Conservation (phyloP, 2,888 invertebrate species). For the Itoplectis maculator region DNA sequence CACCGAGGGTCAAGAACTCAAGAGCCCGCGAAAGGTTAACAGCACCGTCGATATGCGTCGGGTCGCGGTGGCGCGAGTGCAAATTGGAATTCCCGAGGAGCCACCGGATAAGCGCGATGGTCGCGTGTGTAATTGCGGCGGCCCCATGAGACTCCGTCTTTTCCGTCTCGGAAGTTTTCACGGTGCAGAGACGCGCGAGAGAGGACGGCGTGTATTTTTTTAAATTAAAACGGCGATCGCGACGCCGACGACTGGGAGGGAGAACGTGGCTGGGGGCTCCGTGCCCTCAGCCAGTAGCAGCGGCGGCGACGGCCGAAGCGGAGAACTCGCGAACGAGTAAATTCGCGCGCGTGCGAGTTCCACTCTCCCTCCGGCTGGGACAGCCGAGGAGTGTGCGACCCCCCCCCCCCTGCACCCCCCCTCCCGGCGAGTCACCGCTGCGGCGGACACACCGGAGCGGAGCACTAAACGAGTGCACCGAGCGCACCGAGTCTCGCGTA, state of each 20-base stretch:
- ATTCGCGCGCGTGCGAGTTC: slow-evolving; percentile 51
- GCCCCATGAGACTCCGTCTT: too few relatives aligned
- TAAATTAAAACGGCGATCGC: slow-evolving; percentile 56
- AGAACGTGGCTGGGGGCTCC: background rate
- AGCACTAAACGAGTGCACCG: background rate
- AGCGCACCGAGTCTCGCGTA: slow-evolving; percentile 24
- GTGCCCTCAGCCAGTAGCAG: background rate
- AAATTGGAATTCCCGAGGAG: slow-evolving; percentile 16
- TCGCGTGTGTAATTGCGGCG: too few relatives aligned
- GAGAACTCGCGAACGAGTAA: slow-evolving; percentile 51
- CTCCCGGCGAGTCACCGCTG: slow-evolving; percentile 27
- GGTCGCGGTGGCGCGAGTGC: background rate
- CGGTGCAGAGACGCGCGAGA: background rate
- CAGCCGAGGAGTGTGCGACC: slow-evolving; percentile 47
- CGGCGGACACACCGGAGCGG: background rate
- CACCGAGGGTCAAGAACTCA: background rate
- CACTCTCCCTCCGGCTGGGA: slow-evolving; percentile 33
- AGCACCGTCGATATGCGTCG: too few relatives aligned
- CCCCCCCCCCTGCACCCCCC: too few relatives aligned
- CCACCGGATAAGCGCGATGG: background rate
- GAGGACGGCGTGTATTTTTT: slow-evolving; percentile 36
- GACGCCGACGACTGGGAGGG: slow-evolving; percentile 41
- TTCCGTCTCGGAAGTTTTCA: slow-evolving; percentile 18
- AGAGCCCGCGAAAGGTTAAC: background rate
- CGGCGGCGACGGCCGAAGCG: too few relatives aligned